Evolutionary conservation across 2,888 invertebrate species (phyloP), one percentile per base, ranked within the genome.

Genomic region (Darwinula stevensoni): DNA sequence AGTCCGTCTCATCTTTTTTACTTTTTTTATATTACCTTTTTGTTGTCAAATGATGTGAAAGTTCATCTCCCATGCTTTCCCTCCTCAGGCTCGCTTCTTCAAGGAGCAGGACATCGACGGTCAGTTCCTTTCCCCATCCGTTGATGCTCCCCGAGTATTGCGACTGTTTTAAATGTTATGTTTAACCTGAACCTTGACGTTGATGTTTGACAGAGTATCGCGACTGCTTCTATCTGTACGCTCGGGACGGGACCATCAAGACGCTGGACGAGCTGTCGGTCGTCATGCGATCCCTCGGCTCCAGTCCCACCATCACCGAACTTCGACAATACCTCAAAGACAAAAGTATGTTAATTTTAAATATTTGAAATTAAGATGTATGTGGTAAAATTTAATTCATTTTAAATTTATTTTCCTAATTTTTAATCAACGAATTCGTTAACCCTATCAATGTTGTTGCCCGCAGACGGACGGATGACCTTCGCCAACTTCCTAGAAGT

Each of bases 401-500:
- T 27, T 35, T 12, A 9, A 6, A 2, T 5, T 27, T 32, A 26
- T 9, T 16, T 29, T 17, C n/a, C 22, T 11, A 12, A 14, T 15
- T 26, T 34, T 22, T 31, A 26, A 1, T 13, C 2, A 11, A 3
- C 14, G 29, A 14, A n/a, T n/a, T n/a, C n/a, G n/a, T n/a, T n/a
- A n/a, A n/a, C n/a, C n/a, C n/a, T n/a, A n/a, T n/a, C n/a, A n/a
- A 33, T 32, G 16, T 18, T 17, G 14, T 37, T 34, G n/a, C n/a
- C n/a, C 22, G n/a, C 61, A 61, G 73, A 69, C 40, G 80, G 82
- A 0, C 76, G 75, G 53, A 76, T 84, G 73, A 71, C 73, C 0
- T 91, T 91, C 51, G 82, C 88, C 0, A 84, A 86, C 45, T 88
- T 91, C 46, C 52, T 91, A 30, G 84, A 88, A 47, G 75, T 86